These are phyloP conservation scores for Cydia splendana DNA, from an alignment of 1,140 invertebrate genomes.

Conservation along the genomic window DNA sequence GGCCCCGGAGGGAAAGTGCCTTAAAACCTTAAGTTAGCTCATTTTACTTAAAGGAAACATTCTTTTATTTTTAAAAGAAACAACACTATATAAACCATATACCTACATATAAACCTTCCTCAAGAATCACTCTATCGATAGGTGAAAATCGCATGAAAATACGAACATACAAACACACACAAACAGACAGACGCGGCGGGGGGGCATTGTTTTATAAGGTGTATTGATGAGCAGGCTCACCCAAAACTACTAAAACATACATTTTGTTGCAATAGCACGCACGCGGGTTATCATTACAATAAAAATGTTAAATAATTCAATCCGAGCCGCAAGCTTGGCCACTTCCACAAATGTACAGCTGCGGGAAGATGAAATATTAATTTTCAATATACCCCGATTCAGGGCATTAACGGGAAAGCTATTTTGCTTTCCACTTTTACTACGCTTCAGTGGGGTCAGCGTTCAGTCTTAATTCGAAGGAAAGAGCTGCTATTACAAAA, in stretches of 20 bases:
- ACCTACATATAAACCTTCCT: too few species aligned
- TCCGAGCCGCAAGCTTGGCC: neutral
- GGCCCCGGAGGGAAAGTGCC: too few species aligned
- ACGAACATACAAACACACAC: too few species aligned
- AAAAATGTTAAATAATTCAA: slow-evolving; percentile 21
- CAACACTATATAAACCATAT: too few species aligned
- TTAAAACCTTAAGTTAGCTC: too few species aligned
- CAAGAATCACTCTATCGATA: too few species aligned
- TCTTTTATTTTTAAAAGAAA: too few species aligned
- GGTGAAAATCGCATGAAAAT: too few species aligned
- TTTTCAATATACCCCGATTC: slow-evolving; percentile 23
- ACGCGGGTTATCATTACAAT: neutral
- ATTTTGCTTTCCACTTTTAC: slow-evolving; percentile 33
- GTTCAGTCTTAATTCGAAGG: neutral
- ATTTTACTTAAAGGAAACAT: too few species aligned
- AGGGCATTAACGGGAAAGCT: slow-evolving; percentile 14
- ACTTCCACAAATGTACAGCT: slow-evolving; percentile 10
- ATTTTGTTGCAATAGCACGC: neutral
- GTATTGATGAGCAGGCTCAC: too few species aligned
- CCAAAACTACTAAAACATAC: neutral
- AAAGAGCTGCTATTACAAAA: slow-evolving; percentile 4
- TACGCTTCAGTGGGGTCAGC: slow-evolving; percentile 22
- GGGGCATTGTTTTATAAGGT: too few species aligned
- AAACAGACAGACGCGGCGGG: too few species aligned
- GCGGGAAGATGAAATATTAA: slow-evolving; percentile 17